Conservation (phyloP, 1,140 invertebrate genomes). For the Drosophila orena region DNA sequence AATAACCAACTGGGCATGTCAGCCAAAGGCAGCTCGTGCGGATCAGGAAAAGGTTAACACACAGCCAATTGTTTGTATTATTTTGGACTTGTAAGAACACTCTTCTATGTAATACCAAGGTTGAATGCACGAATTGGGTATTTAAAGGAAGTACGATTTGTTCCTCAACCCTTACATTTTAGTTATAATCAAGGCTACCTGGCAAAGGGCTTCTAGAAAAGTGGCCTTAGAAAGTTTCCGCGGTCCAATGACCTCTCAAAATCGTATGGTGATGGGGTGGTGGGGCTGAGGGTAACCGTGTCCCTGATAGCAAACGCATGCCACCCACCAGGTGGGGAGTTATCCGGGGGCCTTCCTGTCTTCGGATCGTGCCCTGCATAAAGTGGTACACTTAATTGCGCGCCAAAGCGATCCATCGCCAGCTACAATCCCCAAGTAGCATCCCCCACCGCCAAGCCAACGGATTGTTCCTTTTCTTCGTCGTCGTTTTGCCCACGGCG, state of each 20-base stretch:
- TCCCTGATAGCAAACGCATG: constrained; percentile 43
- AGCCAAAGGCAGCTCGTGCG: constrained; percentile 54
- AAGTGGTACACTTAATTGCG: constrained; percentile 69
- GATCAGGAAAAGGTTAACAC: not conserved
- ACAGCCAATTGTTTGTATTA: not conserved
- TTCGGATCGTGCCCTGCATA: constrained; percentile 63
- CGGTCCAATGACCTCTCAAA: not conserved
- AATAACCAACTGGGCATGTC: constrained; percentile 23
- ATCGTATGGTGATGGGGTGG: not conserved
- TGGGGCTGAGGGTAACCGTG: not conserved
- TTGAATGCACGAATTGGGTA: not conserved
- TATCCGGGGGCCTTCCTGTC: constrained; percentile 13
- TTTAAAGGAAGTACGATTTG: too few relatives aligned
- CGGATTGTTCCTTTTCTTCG: constrained; percentile 34
- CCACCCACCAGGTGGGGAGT: constrained; percentile 28
- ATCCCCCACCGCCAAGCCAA: not conserved
- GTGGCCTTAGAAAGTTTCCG: too few relatives aligned
- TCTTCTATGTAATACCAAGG: not conserved
- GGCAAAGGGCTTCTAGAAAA: too few relatives aligned
- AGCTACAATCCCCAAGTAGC: not conserved
- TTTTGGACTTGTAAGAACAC: too few relatives aligned
- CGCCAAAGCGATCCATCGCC: constrained; percentile 35
- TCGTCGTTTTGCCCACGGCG: constrained; percentile 51
- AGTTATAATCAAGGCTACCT: too few relatives aligned
- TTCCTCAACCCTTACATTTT: too few relatives aligned